Percentiles rank a stretch among this genome's conserved stretches.
Evolutionary conservation across 1,140 invertebrate genomes (phyloP).

Genomic region (Drosophila ficusphila): DNA sequence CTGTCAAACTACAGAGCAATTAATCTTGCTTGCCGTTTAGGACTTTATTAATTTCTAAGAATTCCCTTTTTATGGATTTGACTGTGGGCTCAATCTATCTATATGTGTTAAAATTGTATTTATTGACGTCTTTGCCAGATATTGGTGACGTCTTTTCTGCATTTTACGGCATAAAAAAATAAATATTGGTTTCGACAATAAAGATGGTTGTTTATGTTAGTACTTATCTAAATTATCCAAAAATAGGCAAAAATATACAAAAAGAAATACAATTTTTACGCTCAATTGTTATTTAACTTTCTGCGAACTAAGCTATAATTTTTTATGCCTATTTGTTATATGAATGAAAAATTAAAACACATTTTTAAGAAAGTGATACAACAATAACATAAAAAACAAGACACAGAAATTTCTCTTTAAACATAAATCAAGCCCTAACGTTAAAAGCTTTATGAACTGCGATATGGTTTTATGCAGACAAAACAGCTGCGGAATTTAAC

Average conservation of each 20-base stretch:
- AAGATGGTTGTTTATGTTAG: neutral
- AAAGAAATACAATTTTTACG: neutral
- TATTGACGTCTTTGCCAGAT: conserved; percentile 30
- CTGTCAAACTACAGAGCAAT: conserved; percentile 37
- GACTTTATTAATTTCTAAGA: neutral
- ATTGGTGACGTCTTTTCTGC: conserved; percentile 31
- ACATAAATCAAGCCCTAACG: neutral
- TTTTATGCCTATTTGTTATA: neutral
- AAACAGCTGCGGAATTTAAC: conserved; percentile 46
- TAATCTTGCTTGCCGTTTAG: conserved; percentile 4
- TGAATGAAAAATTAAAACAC: neutral
- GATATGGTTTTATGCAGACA: conserved; percentile 2
- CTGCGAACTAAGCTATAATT: no score
- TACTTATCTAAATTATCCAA: neutral
- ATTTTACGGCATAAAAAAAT: neutral
- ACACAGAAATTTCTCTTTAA: neutral
- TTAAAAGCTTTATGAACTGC: neutral
- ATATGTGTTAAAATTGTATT: conserved; percentile 17
- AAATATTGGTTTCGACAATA: neutral
- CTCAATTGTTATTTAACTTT: no score
- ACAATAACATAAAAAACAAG: neutral
- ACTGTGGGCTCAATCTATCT: neutral
- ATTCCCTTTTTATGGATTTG: conserved; percentile 4
- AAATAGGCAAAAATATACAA: neutral
- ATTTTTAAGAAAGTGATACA: no score